Base-by-base conservation (phyloP, 2,113 vertebrate genomes). In the Myocastor coypus region DNA sequence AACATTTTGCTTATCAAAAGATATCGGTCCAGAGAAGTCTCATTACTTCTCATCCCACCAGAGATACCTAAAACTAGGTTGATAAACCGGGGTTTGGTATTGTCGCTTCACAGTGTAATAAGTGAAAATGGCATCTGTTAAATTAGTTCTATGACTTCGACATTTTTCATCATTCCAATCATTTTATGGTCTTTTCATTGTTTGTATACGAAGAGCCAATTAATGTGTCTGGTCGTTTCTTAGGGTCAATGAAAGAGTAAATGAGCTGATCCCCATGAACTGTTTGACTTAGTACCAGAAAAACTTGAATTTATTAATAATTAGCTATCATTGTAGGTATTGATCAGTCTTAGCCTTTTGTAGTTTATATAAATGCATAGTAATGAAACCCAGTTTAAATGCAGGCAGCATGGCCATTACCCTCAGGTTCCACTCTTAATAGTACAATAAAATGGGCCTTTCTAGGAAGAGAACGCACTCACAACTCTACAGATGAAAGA, bases 281-380 rank as follows among this genome's bases (percentile, higher is more conserved):
- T 82, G 0, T n/a, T 95, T 92, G 90, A 73, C 78, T 71, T 14
- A 77, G 3, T 86, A 11, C 75, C 42, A 87, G 59, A 64, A 66
- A 92, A 91, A 68, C 82, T 28, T 75, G 87, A 52, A n/a, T 83
- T 94, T 87, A 59, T 46, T 87, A 92, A 26, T 30, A 92, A n/a
- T 89, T 92, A 83, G 28, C 73, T 89, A 83, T 68, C 71, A 82
- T 84, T 82, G 34, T 80, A 34, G 7, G 9, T 57, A 89, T 80
- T 92, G 28, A 87, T 64, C 84, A 90, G 26, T 34, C 86, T 88
- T 66, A 85, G 40, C 3, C 71, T 19, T 93, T 17, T 34, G 17
- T 88, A 63, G 83, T 85, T 88, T 32, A 68, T 68, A 80, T 30
- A 95, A 68, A 86, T 34, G 52, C 81, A 14, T 89, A 89, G 19